Percentiles rank a stretch among this genome's conserved stretches.
phyloP scores from a whole-genome alignment of 2,113 vertebrate genomes.

The Numenius arquata region DNA sequence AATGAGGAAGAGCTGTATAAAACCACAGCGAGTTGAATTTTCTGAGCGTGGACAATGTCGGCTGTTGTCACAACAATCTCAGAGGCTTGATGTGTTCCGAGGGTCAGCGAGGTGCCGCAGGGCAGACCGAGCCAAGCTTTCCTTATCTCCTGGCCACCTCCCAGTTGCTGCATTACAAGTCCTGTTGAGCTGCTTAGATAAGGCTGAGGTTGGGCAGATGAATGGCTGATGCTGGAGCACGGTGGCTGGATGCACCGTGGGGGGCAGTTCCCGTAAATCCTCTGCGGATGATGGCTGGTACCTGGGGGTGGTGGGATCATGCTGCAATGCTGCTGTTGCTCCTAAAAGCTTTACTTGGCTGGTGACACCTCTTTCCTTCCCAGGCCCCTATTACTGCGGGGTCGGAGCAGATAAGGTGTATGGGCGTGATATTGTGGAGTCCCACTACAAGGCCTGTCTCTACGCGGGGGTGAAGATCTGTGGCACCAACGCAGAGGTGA shows the following conservation, averaged over 20 bases:
- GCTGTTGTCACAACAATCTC: neutral
- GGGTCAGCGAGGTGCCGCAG: neutral
- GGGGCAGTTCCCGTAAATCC: neutral
- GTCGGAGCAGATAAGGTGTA: constrained; percentile 83
- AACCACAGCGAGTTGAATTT: neutral
- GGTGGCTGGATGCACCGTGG: accelerated
- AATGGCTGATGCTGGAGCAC: accelerated
- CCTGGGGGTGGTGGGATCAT: neutral
- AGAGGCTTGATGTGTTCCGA: neutral
- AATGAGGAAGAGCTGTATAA: neutral
- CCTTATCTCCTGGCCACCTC: constrained; percentile 30
- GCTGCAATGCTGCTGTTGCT: neutral
- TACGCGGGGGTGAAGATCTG: constrained; percentile 79
- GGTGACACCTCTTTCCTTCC: neutral
- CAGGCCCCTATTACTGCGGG: constrained; percentile 88
- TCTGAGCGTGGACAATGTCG: neutral
- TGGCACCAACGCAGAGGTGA: constrained; percentile 81
- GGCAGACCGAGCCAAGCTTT: neutral
- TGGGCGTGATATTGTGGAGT: constrained; percentile 83
- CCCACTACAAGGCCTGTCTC: constrained; percentile 82
- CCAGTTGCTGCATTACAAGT: neutral
- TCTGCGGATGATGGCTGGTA: neutral
- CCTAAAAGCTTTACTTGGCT: neutral
- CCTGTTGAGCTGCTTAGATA: constrained; percentile 1
- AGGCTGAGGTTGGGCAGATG: neutral